Conservation (phyloP, 92 coral and sea anemone species). For the Hydrozoanthus gracilis region DNA sequence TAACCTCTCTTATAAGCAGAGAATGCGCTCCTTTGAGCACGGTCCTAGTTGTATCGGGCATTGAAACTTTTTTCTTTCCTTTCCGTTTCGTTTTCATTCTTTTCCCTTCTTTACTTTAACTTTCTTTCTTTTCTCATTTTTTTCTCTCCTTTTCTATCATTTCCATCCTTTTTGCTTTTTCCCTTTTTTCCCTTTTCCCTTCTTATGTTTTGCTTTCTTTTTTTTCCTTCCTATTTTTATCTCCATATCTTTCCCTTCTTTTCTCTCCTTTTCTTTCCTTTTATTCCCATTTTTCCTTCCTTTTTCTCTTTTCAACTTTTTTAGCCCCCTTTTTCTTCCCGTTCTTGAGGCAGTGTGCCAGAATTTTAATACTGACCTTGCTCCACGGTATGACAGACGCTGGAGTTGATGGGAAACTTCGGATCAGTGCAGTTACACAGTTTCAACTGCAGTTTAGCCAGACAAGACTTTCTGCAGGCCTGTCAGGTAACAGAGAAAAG, state of each 20-base stretch:
- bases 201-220: neutral
- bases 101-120: neutral
- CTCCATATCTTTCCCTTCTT: neutral
- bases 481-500: neutral
- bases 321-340: neutral
- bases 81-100: neutral
- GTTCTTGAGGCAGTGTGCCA: neutral
- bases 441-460: constrained; percentile 5
- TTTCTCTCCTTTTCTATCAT: too few species aligned
- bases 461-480: constrained; percentile 39
- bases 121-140: neutral
- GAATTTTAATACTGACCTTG: neutral
- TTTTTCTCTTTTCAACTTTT: neutral
- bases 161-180: too few species aligned
- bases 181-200: too few species aligned
- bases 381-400: neutral
- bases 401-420: constrained; percentile 15
- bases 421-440: constrained; percentile 29
- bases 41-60: neutral
- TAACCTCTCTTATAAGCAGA: too few species aligned
- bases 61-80: neutral
- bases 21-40: too few species aligned
- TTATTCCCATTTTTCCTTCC: neutral
- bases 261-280: neutral
- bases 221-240: neutral